Percentiles rank a stretch among this genome's conserved stretches.
phyloP scores from a whole-genome alignment of 2,113 vertebrate genomes.

The Nothobranchius kuhntae region DNA sequence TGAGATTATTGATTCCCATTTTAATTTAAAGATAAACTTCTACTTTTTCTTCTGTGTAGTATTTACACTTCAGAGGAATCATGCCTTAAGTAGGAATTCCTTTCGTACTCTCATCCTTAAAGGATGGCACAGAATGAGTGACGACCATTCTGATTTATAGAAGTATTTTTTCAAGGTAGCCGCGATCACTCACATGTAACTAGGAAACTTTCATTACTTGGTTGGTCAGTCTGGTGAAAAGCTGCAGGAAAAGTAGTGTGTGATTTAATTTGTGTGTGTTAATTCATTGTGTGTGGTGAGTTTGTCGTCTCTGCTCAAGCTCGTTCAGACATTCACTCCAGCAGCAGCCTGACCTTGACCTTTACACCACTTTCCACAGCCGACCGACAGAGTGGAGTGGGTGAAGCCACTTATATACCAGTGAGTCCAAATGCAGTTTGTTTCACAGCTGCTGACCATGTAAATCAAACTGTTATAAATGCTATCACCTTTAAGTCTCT shows the following conservation, averaged over 20 bases:
- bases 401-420: background rate
- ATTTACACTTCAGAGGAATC: too few relatives aligned
- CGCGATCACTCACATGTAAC: constrained; percentile 38
- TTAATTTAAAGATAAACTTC: constrained; percentile 1
- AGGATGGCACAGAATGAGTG: constrained; percentile 29
- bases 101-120: constrained; percentile 32
- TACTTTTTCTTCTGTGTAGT: background rate
- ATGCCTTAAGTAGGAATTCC: constrained; percentile 2
- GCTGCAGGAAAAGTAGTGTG: constrained; percentile 21
- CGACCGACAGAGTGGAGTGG: background rate
- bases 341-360: constrained; percentile 39
- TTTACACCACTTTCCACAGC: constrained; percentile 15
- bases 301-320: background rate
- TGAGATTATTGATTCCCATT: background rate
- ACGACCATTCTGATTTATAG: constrained; percentile 47
- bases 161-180: constrained; percentile 39
- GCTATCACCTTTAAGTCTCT: too few relatives aligned
- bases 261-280: constrained; percentile 15
- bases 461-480: background rate
- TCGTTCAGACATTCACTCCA: background rate
- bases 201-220: constrained; percentile 45
- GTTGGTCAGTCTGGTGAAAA: constrained; percentile 40
- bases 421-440: background rate
- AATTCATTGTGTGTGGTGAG: constrained; percentile 9
- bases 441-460: background rate